Evolutionary conservation across 2,888 invertebrate species (phyloP).

Genomic region (Microctonus aethiopoides): DNA sequence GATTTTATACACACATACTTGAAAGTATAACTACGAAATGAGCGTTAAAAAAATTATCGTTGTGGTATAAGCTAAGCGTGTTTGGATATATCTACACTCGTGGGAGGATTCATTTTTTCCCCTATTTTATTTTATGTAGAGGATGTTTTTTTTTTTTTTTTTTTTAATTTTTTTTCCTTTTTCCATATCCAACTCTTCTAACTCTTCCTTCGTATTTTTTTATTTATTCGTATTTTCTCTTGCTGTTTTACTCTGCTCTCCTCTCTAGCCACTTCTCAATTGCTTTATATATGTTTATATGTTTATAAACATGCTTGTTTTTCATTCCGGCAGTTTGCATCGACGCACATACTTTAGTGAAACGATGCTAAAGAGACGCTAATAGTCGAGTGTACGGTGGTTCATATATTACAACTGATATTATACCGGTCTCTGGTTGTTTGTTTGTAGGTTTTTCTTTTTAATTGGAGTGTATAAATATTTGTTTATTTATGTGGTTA

Average conservation of each 20-base stretch:
- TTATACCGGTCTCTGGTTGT: constrained; percentile 7
- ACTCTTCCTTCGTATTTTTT: background rate
- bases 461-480: background rate
- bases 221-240: background rate
- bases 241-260: background rate
- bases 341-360: constrained; percentile 17
- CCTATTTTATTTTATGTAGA: constrained; percentile 2
- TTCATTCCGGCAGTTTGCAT: constrained; percentile 18
- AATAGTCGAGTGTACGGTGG: constrained; percentile 13
- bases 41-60: constrained; percentile 24
- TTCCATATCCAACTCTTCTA: background rate
- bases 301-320: background rate
- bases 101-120: background rate
- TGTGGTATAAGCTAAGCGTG: background rate
- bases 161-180: background rate
- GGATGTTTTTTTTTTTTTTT: background rate
- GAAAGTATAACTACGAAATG: constrained; percentile 13
- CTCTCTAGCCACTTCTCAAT: background rate
- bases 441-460: constrained; percentile 20
- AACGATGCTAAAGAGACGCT: constrained; percentile 28
- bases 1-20: background rate
- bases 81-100: constrained; percentile 1
- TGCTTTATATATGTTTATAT: background rate
- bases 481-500: too few relatives aligned
- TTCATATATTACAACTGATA: constrained; percentile 2